Evolutionary conservation across 2,797 vertebrate species (phyloP).

Genomic region (Thamnophis elegans): DNA sequence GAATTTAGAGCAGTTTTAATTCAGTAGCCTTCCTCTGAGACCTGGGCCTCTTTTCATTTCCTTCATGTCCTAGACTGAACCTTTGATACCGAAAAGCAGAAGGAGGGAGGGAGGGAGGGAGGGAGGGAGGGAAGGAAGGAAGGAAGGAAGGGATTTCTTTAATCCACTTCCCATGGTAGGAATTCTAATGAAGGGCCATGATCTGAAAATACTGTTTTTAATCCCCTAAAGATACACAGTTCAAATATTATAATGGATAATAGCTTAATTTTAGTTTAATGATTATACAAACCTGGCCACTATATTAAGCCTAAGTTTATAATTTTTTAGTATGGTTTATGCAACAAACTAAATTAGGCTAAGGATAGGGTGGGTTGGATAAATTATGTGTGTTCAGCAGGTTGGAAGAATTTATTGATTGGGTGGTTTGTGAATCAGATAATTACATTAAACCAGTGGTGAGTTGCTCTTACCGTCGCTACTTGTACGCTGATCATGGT

Average conservation of each 20-base stretch:
- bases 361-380: background rate
- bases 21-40: background rate
- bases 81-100: background rate
- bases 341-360: background rate
- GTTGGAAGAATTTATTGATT: background rate
- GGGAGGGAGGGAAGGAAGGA: background rate
- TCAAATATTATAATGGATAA: background rate
- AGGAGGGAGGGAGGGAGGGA: too few species aligned
- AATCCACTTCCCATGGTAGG: background rate
- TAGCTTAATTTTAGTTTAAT: background rate
- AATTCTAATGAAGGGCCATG: background rate
- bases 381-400: background rate
- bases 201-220: background rate
- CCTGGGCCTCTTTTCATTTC: background rate
- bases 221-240: background rate
- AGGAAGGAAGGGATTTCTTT: background rate
- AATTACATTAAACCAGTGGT: background rate
- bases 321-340: background rate
- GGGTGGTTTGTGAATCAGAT: background rate
- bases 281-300: background rate
- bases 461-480: too few species aligned
- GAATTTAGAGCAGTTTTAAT: background rate
- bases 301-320: background rate
- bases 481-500: too few species aligned
- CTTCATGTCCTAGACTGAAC: background rate